Evolutionary conservation across 1,140 invertebrate species (phyloP).

Genomic region (Heliconius himera): DNA sequence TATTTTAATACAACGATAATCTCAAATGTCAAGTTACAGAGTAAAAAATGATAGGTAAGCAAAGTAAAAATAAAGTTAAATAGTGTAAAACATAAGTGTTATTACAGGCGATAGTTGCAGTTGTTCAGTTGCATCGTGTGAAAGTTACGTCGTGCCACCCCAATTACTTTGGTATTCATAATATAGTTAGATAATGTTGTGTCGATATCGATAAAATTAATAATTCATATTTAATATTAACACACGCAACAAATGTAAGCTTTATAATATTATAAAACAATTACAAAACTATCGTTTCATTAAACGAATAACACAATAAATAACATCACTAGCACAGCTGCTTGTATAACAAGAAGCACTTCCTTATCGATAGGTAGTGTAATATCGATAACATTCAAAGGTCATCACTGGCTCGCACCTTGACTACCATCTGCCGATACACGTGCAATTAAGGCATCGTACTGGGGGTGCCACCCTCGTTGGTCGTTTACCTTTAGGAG

Average conservation of each 20-base stretch:
- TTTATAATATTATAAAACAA: background rate
- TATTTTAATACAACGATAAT: background rate
- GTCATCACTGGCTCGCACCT: slow-evolving; percentile 73
- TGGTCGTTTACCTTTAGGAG: slow-evolving; percentile 75
- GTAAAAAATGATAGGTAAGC: slow-evolving; percentile 30
- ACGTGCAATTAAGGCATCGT: slow-evolving; percentile 72
- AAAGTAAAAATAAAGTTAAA: background rate
- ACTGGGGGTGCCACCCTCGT: slow-evolving; percentile 72
- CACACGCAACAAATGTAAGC: background rate
- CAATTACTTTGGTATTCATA: slow-evolving; percentile 71
- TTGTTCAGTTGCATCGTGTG: slow-evolving; percentile 70
- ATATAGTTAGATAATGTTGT: slow-evolving; percentile 58
- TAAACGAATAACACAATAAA: background rate
- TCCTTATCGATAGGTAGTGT: slow-evolving; percentile 44
- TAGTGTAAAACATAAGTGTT: slow-evolving; percentile 32
- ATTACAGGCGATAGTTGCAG: slow-evolving; percentile 46
- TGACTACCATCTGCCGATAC: slow-evolving; percentile 75
- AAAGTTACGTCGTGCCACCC: slow-evolving; percentile 71
- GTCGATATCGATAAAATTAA: slow-evolving; percentile 45
- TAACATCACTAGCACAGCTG: slow-evolving; percentile 33
- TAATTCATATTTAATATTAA: background rate
- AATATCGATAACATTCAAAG: slow-evolving; percentile 62
- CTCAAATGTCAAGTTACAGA: slow-evolving; percentile 30
- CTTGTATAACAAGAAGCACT: slow-evolving; percentile 27
- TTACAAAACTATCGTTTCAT: background rate